These are phyloP conservation scores for Chaenocephalus aceratus DNA, from an alignment of 2,113 vertebrate genomes.

Conservation along the genomic window DNA sequence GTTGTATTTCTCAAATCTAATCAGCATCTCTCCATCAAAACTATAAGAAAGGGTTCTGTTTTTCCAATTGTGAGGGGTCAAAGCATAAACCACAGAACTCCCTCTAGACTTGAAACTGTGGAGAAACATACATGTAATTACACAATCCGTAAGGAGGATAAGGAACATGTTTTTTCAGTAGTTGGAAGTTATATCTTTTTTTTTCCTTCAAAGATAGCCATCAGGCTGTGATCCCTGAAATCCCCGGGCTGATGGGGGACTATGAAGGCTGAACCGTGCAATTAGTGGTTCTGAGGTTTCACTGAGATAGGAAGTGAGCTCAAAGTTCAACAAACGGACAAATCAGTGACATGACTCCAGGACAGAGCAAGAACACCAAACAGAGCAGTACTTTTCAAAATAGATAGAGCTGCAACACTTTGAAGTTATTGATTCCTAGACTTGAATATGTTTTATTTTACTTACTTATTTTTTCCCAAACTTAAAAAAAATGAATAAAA, in stretches of 20 bases:
- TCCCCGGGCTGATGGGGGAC: constrained; percentile 33
- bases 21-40: constrained; percentile 79
- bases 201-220: constrained; percentile 47
- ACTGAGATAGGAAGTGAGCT: constrained; percentile 34
- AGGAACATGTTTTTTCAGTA: constrained; percentile 29
- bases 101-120: constrained; percentile 55
- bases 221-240: constrained; percentile 47
- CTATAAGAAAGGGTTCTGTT: constrained; percentile 66
- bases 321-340: constrained; percentile 55
- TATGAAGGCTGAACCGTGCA: constrained; percentile 37
- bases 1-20: constrained; percentile 74
- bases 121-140: constrained; percentile 69
- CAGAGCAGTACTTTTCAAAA: background rate
- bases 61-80: constrained; percentile 72
- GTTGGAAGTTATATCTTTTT: constrained; percentile 29
- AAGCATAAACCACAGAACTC: constrained; percentile 50
- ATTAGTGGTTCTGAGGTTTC: constrained; percentile 72
- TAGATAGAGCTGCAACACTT: background rate
- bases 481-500: too few species aligned
- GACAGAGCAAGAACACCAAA: background rate
- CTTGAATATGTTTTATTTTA: background rate
- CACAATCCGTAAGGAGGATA: constrained; percentile 34
- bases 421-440: background rate
- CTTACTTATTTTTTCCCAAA: background rate
- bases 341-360: constrained; percentile 2